Evolutionary conservation across 2,888 invertebrate genomes (phyloP).

Genomic region (Dione juno): DNA sequence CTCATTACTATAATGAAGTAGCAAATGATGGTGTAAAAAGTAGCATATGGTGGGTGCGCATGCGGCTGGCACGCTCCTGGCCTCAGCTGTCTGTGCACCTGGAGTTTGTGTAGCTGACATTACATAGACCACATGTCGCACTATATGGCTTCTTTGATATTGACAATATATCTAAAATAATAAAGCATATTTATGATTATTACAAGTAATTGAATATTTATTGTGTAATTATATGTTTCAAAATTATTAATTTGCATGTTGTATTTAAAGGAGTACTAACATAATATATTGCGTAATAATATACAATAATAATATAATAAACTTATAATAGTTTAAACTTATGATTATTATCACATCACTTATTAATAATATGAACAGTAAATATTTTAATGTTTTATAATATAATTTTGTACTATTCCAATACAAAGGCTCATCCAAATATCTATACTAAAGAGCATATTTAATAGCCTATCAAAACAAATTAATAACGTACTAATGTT

Average conservation of each 20-base stretch:
- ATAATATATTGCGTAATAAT: too few relatives aligned
- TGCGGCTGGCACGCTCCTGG: conserved; percentile 69
- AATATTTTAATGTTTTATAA: not conserved
- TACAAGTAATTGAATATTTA: too few relatives aligned
- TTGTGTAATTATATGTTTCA: too few relatives aligned
- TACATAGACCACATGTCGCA: conserved; percentile 49
- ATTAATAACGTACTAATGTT: not conserved
- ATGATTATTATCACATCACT: too few relatives aligned
- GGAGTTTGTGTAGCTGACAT: conserved; percentile 51
- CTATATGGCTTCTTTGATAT: conserved; percentile 62
- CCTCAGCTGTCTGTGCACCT: conserved; percentile 71
- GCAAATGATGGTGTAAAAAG: conserved; percentile 43
- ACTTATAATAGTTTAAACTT: too few relatives aligned
- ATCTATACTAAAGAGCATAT: not conserved
- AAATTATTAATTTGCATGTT: too few relatives aligned
- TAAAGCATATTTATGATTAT: too few relatives aligned
- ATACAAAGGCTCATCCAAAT: too few relatives aligned
- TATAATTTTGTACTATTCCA: not conserved
- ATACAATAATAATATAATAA: too few relatives aligned
- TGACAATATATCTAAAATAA: not conserved
- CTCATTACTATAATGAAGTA: conserved; percentile 44
- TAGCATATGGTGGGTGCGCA: conserved; percentile 54
- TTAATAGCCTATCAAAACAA: conserved; percentile 7
- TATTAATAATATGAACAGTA: not conserved
- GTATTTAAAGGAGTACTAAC: too few relatives aligned